Percentiles rank a stretch among this genome's conserved stretches.
phyloP scores from a whole-genome alignment of 2,888 invertebrate species.

The Ormia ochracea region DNA sequence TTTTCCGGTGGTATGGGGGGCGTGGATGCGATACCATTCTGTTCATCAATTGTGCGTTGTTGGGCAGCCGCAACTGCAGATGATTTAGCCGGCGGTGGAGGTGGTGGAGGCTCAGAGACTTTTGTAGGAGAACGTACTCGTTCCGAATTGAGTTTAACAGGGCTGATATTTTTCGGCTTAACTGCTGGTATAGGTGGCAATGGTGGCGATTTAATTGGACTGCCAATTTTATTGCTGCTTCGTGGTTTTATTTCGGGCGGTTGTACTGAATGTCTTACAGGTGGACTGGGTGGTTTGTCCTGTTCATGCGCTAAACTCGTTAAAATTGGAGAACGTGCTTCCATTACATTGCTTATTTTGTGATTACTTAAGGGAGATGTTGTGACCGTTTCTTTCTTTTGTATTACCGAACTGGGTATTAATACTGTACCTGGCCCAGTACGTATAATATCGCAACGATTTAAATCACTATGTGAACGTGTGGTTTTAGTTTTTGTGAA shows the following conservation, averaged over 20 bases:
- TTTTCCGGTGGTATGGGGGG: constrained; percentile 73
- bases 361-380: constrained; percentile 59
- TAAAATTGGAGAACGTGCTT: constrained; percentile 64
- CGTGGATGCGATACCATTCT: constrained; percentile 66
- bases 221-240: constrained; percentile 73
- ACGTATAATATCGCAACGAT: constrained; percentile 78
- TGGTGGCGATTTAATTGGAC: constrained; percentile 76
- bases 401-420: constrained; percentile 76
- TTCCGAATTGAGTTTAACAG: constrained; percentile 74
- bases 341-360: constrained; percentile 59
- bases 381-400: constrained; percentile 67
- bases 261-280: constrained; percentile 69
- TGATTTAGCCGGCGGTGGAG: constrained; percentile 72
- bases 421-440: constrained; percentile 78
- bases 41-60: constrained; percentile 70
- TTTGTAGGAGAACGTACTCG: constrained; percentile 74
- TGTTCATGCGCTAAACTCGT: constrained; percentile 56
- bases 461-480: constrained; percentile 82
- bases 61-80: constrained; percentile 72
- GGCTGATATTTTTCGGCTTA: constrained; percentile 75
- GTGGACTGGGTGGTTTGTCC: constrained; percentile 73
- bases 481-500: constrained; percentile 86
- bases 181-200: constrained; percentile 75
- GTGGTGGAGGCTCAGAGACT: constrained; percentile 71
- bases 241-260: constrained; percentile 77